Evolutionary conservation across 1,140 invertebrate species (phyloP).

Genomic region (Nixonia krombeini): DNA sequence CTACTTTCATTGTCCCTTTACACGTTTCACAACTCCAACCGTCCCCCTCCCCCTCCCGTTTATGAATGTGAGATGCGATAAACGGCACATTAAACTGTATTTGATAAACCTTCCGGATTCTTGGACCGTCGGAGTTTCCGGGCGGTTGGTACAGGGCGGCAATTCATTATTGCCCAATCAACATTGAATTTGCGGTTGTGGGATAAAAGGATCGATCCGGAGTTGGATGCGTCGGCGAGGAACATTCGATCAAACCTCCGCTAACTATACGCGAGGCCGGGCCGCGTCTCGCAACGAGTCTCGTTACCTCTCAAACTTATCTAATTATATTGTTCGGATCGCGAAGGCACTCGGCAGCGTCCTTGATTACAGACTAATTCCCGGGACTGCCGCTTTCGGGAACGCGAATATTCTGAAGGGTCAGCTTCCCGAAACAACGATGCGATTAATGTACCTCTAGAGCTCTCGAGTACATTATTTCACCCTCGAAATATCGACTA

Average conservation of each 20-base stretch:
- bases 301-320: too few species aligned
- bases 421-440: constrained; percentile 34
- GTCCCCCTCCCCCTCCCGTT: constrained; percentile 36
- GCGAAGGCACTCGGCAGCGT: constrained; percentile 25
- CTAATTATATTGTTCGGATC: constrained; percentile 25
- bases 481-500: neutral
- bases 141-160: constrained; percentile 17
- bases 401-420: constrained; percentile 33
- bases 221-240: too few species aligned
- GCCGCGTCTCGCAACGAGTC: too few species aligned
- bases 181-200: too few species aligned
- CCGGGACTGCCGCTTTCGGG: constrained; percentile 24
- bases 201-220: too few species aligned
- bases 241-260: too few species aligned
- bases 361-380: constrained; percentile 40
- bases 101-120: constrained; percentile 54
- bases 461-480: constrained; percentile 37
- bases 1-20: constrained; percentile 35
- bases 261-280: too few species aligned
- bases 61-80: constrained; percentile 60
- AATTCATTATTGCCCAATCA: constrained; percentile 43
- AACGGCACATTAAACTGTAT: constrained; percentile 62
- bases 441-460: constrained; percentile 35
- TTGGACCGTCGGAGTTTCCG: constrained; percentile 19
- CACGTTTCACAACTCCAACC: constrained; percentile 40